These are phyloP conservation scores for Manis javanica DNA, from an alignment of 2,797 vertebrate species.

Conservation along the genomic window DNA sequence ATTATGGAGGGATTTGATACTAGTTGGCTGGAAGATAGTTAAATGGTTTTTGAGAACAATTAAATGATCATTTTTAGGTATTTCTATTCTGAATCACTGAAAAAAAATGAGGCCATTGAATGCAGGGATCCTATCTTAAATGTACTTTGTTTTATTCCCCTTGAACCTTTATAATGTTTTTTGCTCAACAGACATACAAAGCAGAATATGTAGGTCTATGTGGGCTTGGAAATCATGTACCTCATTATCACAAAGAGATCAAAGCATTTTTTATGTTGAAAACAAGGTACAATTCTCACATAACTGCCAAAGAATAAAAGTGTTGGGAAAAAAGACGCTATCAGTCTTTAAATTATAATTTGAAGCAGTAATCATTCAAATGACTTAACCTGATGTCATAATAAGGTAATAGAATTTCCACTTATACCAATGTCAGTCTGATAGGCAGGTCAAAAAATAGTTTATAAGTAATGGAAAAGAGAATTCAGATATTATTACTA, in stretches of 20 bases:
- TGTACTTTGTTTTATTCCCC: background rate
- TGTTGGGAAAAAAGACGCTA: background rate
- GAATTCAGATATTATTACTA: background rate
- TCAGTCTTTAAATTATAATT: background rate
- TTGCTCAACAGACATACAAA: background rate
- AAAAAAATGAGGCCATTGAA: background rate
- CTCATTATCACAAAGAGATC: constrained; percentile 11
- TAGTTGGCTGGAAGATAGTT: background rate
- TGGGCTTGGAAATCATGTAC: background rate
- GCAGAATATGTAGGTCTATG: background rate
- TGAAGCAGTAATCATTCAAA: constrained; percentile 1
- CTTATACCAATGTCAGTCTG: background rate
- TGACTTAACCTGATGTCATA: background rate
- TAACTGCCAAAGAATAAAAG: constrained; percentile 1
- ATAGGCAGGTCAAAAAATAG: background rate
- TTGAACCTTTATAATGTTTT: background rate
- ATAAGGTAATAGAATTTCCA: background rate
- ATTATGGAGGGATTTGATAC: background rate
- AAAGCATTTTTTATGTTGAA: constrained; percentile 28
- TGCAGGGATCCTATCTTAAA: background rate
- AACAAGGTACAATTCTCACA: background rate
- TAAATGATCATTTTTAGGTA: background rate
- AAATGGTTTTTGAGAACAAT: background rate
- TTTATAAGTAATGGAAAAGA: background rate
- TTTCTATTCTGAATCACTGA: background rate